These are phyloP conservation scores for Nycticebus coucang DNA, from an alignment of 2,113 vertebrate genomes.

Conservation along the genomic window DNA sequence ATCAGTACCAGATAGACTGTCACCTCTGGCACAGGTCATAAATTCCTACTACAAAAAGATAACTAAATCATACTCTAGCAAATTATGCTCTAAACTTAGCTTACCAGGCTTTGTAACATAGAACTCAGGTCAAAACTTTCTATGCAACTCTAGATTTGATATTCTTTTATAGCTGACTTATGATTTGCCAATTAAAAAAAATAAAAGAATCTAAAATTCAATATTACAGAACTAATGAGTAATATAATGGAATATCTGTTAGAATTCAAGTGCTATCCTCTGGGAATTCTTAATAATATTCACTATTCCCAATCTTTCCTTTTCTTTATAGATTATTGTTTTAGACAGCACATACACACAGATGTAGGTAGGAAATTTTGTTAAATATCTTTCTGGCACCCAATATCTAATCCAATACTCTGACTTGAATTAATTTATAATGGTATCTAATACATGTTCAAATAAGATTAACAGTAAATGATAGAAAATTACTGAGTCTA, in stretches of 20 bases:
- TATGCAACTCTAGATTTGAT: conserved; percentile 18
- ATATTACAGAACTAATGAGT: conserved; percentile 31
- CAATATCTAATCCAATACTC: not conserved
- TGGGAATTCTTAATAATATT: not conserved
- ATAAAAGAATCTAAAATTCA: conserved; percentile 51
- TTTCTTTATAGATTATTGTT: conserved; percentile 58
- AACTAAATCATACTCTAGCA: conserved; percentile 30
- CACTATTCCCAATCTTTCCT: conserved; percentile 56
- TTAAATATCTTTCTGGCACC: not conserved
- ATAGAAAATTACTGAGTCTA: conserved; percentile 53
- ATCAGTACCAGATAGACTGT: conserved; percentile 48
- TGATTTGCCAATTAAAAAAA: conserved; percentile 58
- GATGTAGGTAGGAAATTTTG: conserved; percentile 10
- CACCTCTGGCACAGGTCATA: conserved; percentile 44
- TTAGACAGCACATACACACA: conserved; percentile 62
- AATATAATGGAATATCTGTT: conserved; percentile 55
- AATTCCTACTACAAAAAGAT: conserved; percentile 37
- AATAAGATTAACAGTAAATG: not conserved
- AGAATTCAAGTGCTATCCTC: not conserved
- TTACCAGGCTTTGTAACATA: conserved; percentile 39
- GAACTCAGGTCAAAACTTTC: conserved; percentile 26
- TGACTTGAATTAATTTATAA: conserved; percentile 48
- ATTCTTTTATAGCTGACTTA: not conserved
- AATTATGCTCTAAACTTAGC: not conserved
- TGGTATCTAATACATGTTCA: conserved; percentile 6